Evolutionary conservation across 2,113 vertebrate genomes (phyloP).

Genomic region (Synodontis membranacea): DNA sequence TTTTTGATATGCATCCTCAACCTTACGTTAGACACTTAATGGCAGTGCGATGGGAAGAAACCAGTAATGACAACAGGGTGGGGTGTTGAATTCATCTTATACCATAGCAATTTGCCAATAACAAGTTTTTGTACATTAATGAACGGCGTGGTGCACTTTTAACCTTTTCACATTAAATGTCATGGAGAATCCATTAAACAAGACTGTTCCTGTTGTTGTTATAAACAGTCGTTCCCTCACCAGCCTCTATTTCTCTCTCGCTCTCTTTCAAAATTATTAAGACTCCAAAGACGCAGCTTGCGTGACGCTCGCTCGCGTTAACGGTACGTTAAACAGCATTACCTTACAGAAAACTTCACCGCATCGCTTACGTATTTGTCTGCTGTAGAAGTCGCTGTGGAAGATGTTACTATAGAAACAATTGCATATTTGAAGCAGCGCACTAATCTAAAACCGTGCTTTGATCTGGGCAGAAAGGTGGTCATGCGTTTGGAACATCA

Average conservation of each 20-base stretch:
- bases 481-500: neutral
- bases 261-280: neutral
- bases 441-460: neutral
- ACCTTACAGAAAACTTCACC: neutral
- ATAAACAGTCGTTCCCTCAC: neutral
- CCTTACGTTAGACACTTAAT: neutral
- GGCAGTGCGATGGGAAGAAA: neutral
- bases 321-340: neutral
- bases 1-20: neutral
- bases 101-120: neutral
- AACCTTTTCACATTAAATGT: neutral
- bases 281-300: neutral
- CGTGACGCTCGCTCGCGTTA: neutral
- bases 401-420: slow-evolving; percentile 1
- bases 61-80: neutral
- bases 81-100: neutral
- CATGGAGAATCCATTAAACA: neutral
- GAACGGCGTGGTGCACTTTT: neutral
- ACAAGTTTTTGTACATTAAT: neutral
- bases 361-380: neutral
- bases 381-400: neutral
- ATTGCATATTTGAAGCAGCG: neutral
- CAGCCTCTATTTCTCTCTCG: neutral
- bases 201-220: neutral
- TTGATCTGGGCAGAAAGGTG: neutral